Conservation (phyloP, 1,140 invertebrate species). For the Drosophila suzukii region DNA sequence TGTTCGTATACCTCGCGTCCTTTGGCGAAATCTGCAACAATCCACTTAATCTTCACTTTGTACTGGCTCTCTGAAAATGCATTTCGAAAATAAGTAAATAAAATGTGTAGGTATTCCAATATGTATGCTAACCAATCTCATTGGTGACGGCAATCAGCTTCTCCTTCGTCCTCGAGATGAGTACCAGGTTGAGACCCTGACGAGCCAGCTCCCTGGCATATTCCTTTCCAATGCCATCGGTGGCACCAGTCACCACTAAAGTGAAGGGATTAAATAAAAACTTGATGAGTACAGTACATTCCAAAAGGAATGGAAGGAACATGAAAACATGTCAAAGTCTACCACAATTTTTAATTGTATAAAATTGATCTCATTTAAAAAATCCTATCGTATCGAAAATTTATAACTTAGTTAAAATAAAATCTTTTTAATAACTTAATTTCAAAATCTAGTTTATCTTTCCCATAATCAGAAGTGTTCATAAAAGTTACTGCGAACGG, state of each 20-base stretch:
- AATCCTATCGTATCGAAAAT: too few relatives aligned
- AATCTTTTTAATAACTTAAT: too few relatives aligned
- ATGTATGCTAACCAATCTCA: too few relatives aligned
- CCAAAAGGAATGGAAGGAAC: constrained; percentile 12
- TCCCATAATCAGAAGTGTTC: too few relatives aligned
- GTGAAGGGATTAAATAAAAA: constrained; percentile 45
- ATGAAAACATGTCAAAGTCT: neutral
- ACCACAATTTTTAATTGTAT: too few relatives aligned
- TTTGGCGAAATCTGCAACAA: constrained; percentile 92
- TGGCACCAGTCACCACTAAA: constrained; percentile 95
- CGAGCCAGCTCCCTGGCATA: constrained; percentile 94
- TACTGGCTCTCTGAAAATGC: constrained; percentile 85
- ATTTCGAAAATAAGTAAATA: constrained; percentile 33
- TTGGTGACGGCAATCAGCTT: constrained; percentile 90
- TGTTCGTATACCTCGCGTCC: constrained; percentile 89
- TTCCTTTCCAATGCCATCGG: constrained; percentile 96
- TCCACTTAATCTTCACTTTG: constrained; percentile 90
- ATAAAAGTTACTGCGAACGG: too few relatives aligned
- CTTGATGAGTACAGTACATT: constrained; percentile 24
- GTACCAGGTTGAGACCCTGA: constrained; percentile 92
- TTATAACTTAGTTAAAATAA: too few relatives aligned
- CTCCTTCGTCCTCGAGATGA: constrained; percentile 93
- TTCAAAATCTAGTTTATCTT: too few relatives aligned
- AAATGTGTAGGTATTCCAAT: too few relatives aligned
- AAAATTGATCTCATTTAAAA: too few relatives aligned